These are phyloP conservation scores for Tricholauxania praeusta DNA, from an alignment of 2,888 invertebrate genomes.

Conservation along the genomic window DNA sequence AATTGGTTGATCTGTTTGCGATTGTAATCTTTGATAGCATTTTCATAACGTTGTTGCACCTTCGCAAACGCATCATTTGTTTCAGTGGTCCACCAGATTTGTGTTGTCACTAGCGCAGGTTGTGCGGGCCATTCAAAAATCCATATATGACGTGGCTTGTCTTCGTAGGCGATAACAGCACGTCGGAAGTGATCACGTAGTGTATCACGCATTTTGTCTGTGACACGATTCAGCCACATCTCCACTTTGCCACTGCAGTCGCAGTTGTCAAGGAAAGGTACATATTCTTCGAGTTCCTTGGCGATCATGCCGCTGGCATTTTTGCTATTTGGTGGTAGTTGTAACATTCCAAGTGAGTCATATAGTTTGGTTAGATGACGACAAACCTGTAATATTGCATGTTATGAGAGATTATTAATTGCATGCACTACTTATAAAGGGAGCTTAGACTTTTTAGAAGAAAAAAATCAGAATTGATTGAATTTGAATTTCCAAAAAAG, in stretches of 20 bases:
- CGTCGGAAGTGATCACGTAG: slow-evolving; percentile 83
- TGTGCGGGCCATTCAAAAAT: slow-evolving; percentile 94
- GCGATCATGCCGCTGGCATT: slow-evolving; percentile 84
- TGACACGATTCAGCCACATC: slow-evolving; percentile 88
- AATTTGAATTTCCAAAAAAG: too few species aligned
- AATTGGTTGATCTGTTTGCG: slow-evolving; percentile 89
- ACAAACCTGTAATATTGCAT: slow-evolving; percentile 52
- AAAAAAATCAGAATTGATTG: too few species aligned
- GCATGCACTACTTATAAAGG: too few species aligned
- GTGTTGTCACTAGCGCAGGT: slow-evolving; percentile 89
- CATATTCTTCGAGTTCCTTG: slow-evolving; percentile 83
- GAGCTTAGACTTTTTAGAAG: slow-evolving; percentile 47
- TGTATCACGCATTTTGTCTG: slow-evolving; percentile 85
- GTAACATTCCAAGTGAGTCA: slow-evolving; percentile 86
- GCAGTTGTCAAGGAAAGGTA: slow-evolving; percentile 76
- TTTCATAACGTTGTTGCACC: slow-evolving; percentile 93
- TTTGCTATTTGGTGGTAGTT: slow-evolving; percentile 72
- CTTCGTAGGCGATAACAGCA: slow-evolving; percentile 86
- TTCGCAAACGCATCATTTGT: slow-evolving; percentile 90
- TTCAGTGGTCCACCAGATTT: slow-evolving; percentile 97
- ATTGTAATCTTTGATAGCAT: slow-evolving; percentile 91
- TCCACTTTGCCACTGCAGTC: slow-evolving; percentile 94
- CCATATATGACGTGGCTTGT: slow-evolving; percentile 91
- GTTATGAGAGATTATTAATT: too few species aligned
- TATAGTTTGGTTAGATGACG: slow-evolving; percentile 92